Evolutionary conservation across 2,113 vertebrate species (phyloP).

Genomic region (Pycnonotus jocosus): DNA sequence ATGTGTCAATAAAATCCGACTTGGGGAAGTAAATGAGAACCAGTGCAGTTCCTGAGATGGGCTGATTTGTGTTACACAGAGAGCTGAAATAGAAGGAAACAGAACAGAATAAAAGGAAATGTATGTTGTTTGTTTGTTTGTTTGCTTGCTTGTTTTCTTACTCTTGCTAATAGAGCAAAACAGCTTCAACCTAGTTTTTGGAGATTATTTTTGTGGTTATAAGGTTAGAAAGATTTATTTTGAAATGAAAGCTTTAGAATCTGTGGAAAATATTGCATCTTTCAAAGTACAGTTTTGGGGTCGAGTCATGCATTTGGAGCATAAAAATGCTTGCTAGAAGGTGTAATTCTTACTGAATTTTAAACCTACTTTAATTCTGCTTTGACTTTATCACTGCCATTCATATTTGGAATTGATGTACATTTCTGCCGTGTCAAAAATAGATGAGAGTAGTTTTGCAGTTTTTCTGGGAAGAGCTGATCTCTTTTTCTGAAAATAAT

Average conservation of each 20-base stretch:
- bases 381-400: slow-evolving; percentile 3
- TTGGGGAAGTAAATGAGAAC: neutral
- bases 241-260: neutral
- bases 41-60: neutral
- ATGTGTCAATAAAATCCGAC: neutral
- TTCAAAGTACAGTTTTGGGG: neutral
- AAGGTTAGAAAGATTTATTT: slow-evolving; percentile 13
- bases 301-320: neutral
- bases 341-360: neutral
- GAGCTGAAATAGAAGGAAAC: neutral
- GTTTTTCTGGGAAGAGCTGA: slow-evolving; percentile 27
- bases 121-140: neutral
- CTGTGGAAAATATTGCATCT: neutral
- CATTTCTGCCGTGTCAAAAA: neutral
- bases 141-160: neutral
- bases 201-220: neutral
- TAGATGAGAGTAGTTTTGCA: neutral
- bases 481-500: slow-evolving; percentile 55
- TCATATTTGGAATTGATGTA: slow-evolving; percentile 9
- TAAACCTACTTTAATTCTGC: neutral
- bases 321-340: neutral
- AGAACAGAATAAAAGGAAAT: neutral
- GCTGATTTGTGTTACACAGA: neutral
- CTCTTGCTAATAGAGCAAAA: neutral
- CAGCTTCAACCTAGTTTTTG: neutral